Base-by-base conservation (phyloP, 2,113 vertebrate genomes). In the Phylloscopus whistleri region DNA sequence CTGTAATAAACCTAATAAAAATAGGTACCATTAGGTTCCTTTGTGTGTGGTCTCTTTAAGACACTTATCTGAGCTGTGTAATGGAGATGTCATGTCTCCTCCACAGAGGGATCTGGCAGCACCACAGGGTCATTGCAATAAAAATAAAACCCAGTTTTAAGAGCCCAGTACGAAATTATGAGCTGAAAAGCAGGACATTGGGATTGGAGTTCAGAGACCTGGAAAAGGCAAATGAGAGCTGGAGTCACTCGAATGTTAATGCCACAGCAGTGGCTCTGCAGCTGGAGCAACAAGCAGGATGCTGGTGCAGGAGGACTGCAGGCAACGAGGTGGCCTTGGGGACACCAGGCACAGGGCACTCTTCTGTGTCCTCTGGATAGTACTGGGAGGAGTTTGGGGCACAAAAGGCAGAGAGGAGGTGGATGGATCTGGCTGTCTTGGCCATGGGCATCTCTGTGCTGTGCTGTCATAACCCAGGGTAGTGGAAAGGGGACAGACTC, bases 1-100 rank as follows among this genome's bases (percentile, higher is more conserved):
- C 95, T 95, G 95, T 94, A 97, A 96, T 96, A 97, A 97, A 94
- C 94, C 92, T 94, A 87, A 96, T 97, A 96, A 97, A 97, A 96
- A 96, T 89, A 97, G 96, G 95, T 86, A 95, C 96, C 91, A 77
- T 96, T 94, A 93, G 88, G 87, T 91, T 96, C 92, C 94, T 97
- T 69, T 89, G 94, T 94, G 91, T 96, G 96, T 97, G 95, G 94
- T 96, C 95, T 95, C 91, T 88, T 97, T 93, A 97, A 96, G 90
- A 90, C 90, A 95, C 90, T 97, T 93, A 95, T 94, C 80, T 16
- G 76, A 95, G 96, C 89, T 87, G 2, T 94, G 94, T 97, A 96
- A 97, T 97, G 96, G 96, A 97, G 95, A 97, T 97, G 95, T 97
- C 95, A 96, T 52, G 10, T 92, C 83, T 94, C 62, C 55, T 94